Base-by-base conservation (phyloP, 2,797 vertebrate genomes). In the Ibycter americanus region DNA sequence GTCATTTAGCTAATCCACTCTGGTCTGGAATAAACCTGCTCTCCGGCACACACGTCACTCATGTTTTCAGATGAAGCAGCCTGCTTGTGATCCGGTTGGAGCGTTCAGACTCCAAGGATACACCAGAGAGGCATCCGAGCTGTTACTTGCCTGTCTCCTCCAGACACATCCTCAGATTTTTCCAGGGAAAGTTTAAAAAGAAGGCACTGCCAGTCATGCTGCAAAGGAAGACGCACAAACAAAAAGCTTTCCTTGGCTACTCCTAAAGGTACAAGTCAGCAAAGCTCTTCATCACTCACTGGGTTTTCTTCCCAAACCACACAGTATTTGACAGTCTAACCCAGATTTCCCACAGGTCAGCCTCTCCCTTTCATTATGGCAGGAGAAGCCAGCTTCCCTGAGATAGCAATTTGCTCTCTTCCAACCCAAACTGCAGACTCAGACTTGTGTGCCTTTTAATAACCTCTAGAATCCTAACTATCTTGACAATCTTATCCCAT, bases 241-340 rank as follows among this genome's bases (percentile, higher is more conserved):
- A 15, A 52, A 84, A 88, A 7, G 29, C 84, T 83, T 83, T 65
- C 47, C 52, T 59, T 51, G 70, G 86, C 73, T 67, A 4, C 52
- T 80, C 66, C 86, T 89, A n/a, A 83, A 96, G 83, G 84, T 54
- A 90, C 63, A 72, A 95, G 95, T 78, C 87, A 88, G 46, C 46
- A 90, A 89, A 96, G 92, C 95, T 83, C 90, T 71, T 76, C 92
- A 32, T 38, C 38, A 40, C 84, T 94, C 61, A 16, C 87, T 42
- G 78, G 67, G 68, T 91, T 94, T 83, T 96, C 86, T 67, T 96
- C 91, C 92, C 83, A 92, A 90, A 84, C 78, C 91, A 62, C 83
- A 77, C 2, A 3, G 25, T 5, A 1, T 58, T 38, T 68, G 72
- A 93, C 46, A 80, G 89, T 36, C 58, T 65, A 73, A 49, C 51